Conservation (phyloP, 2,888 invertebrate species). For the Andrena trimmerana region DNA sequence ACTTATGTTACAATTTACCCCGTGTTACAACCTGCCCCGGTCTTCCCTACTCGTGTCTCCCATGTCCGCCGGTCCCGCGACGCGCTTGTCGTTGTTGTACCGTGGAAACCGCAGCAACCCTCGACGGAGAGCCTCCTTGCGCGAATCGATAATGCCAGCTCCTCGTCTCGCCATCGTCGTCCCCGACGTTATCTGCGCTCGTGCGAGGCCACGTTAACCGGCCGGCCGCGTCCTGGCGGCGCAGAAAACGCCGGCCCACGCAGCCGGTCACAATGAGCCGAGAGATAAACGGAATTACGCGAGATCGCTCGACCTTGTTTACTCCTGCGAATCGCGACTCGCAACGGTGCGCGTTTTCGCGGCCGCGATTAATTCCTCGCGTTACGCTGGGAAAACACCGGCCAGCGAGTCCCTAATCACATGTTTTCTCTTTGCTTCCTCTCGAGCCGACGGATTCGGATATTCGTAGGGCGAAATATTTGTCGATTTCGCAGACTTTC, state of each 20-base stretch:
- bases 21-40: too few species aligned
- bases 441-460: background rate
- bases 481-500: background rate
- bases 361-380: background rate
- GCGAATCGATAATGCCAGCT: slow-evolving; percentile 65
- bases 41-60: slow-evolving; percentile 25
- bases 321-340: background rate
- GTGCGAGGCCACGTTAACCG: slow-evolving; percentile 10
- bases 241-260: slow-evolving; percentile 12
- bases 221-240: slow-evolving; percentile 14
- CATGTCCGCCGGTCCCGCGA: slow-evolving; percentile 39
- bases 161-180: slow-evolving; percentile 28
- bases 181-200: slow-evolving; percentile 33
- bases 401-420: background rate
- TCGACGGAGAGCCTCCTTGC: slow-evolving; percentile 49
- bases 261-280: slow-evolving; percentile 1
- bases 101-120: slow-evolving; percentile 59
- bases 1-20: too few species aligned
- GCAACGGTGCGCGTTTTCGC: background rate
- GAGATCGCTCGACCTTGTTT: slow-evolving; percentile 34
- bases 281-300: slow-evolving; percentile 40
- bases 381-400: background rate
- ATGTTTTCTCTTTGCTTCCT: background rate
- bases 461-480: background rate
- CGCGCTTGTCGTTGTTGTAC: slow-evolving; percentile 38